Evolutionary conservation across 2,888 invertebrate genomes (phyloP), one percentile per base, ranked within the genome.

Genomic region (Germaria angustata): DNA sequence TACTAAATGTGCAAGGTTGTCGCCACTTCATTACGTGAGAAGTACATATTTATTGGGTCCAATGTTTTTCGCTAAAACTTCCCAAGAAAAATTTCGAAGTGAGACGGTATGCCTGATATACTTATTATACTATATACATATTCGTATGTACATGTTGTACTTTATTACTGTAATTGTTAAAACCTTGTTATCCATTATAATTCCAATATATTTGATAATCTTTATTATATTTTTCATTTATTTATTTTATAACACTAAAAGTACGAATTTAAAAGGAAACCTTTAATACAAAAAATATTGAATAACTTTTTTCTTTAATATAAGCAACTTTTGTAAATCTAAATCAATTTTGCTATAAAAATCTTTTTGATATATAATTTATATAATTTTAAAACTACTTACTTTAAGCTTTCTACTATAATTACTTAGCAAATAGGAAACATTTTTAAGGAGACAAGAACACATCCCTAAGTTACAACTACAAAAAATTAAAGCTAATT

Each of bases 211-310:
- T 41, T 53, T 17, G 15, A 34, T 34, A 1, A 11, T 20, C 28
- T 7, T 28, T 41, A 17, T n/a, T 55, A 36, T 20, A 39, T 46
- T 55, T 13, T 39, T 36, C 3, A 32, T 65, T 28, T 69, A n/a
- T 39, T 66, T 63, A 66, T 34, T 80, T 68, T 71, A 59, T 24
- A 49, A 36, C 20, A 66, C 44, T 36, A 59, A 59, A 66, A 51
- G 46, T 82, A 75, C 82, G 82, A 82, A 82, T 82, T 82, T 82
- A 82, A 82, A 82, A 75, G 51, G 82, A 61, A 82, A 82, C 71
- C 61, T 79, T 79, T 59, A 79, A 82, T 82, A 82, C 82, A 82
- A 82, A 82, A 72, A 22, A 51, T 36, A 24, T 49, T 44, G 59
- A 77, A 41, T 15, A 44, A 17, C 49, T 57, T 69, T 73, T 78